Conservation (phyloP, 2,797 vertebrate genomes). For the Mormyrus proboscirostris region DNA sequence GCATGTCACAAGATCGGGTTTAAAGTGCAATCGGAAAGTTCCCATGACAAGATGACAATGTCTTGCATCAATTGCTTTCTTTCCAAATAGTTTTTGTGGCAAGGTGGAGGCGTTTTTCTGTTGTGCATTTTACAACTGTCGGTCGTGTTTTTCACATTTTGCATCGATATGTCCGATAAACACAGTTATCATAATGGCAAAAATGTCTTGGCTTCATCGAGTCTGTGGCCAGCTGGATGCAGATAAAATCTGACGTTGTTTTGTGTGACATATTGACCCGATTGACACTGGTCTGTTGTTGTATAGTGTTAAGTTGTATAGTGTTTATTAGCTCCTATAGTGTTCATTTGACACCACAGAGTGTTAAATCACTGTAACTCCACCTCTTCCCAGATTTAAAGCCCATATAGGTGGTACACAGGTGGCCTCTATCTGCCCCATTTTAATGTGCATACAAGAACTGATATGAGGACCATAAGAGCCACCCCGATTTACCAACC, state of each 20-base stretch:
- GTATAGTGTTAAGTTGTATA: too few species aligned
- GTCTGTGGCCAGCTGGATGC: background rate
- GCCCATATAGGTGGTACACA: too few species aligned
- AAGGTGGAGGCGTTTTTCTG: background rate
- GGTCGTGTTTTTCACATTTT: background rate
- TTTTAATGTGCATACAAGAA: too few species aligned
- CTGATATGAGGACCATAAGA: too few species aligned
- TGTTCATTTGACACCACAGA: too few species aligned
- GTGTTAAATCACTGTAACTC: too few species aligned
- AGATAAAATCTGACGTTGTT: background rate
- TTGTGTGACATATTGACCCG: background rate
- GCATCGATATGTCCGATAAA: background rate
- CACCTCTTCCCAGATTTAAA: too few species aligned
- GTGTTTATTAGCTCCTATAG: background rate
- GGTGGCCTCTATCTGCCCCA: too few species aligned
- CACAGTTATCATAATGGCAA: background rate
- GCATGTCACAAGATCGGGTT: too few species aligned
- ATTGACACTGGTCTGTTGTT: background rate
- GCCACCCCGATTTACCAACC: too few species aligned
- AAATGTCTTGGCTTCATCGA: background rate
- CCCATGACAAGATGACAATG: background rate
- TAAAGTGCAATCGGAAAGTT: background rate
- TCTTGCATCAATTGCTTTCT: too few species aligned
- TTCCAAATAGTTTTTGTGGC: background rate
- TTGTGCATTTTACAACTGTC: too few species aligned